Conservation (phyloP, 2,888 invertebrate species). For the Eudemis profundana region DNA sequence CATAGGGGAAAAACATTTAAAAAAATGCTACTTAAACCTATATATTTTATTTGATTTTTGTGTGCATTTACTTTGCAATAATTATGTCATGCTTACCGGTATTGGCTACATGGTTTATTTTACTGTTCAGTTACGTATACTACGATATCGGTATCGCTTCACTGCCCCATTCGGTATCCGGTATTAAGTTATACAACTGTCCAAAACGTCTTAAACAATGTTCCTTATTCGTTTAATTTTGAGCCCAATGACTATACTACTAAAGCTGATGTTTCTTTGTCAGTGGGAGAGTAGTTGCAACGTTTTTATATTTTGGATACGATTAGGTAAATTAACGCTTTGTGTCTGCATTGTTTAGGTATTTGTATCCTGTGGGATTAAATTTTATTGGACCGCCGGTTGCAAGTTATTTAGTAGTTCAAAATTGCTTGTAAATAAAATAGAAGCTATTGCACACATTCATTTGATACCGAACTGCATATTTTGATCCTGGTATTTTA, state of each 20-base stretch:
- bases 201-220: not conserved
- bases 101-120: too few species aligned
- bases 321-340: slow-evolving; percentile 26
- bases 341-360: slow-evolving; percentile 22
- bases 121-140: not conserved
- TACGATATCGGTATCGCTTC: slow-evolving; percentile 2
- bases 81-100: too few species aligned
- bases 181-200: not conserved
- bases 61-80: too few species aligned
- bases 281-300: not conserved
- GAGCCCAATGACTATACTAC: not conserved
- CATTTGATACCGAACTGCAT: too few species aligned
- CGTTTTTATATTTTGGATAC: not conserved
- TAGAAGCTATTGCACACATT: not conserved
- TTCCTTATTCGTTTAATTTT: not conserved
- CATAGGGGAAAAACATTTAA: too few species aligned
- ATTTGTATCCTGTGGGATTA: slow-evolving; percentile 9
- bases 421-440: not conserved
- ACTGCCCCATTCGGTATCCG: not conserved
- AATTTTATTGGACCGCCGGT: slow-evolving; percentile 18
- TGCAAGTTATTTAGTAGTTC: slow-evolving; percentile 1
- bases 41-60: too few species aligned
- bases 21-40: too few species aligned
- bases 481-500: too few species aligned
- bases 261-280: not conserved